Conservation (phyloP, 2,797 vertebrate genomes). For the Galago senegalensis region DNA sequence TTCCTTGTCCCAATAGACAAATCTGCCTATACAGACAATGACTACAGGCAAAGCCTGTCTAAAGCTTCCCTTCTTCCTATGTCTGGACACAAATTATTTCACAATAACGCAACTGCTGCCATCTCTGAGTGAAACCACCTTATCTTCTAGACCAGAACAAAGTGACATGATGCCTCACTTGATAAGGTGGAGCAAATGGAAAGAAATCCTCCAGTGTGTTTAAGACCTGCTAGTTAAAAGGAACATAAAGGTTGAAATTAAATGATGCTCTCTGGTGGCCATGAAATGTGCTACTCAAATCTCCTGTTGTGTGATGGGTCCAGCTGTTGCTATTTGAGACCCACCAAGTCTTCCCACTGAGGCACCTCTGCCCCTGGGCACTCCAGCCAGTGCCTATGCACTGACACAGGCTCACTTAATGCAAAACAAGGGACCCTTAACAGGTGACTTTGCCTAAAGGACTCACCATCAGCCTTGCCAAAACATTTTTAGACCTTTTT, state of each 20-base stretch:
- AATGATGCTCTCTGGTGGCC: background rate
- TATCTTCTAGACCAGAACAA: background rate
- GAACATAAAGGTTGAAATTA: background rate
- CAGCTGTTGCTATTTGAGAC: background rate
- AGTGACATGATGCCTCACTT: background rate
- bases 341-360: background rate
- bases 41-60: background rate
- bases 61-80: background rate
- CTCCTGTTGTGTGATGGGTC: background rate
- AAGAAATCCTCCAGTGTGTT: background rate
- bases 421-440: background rate
- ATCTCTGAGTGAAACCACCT: background rate
- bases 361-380: background rate
- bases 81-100: background rate
- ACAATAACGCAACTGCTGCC: background rate
- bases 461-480: background rate
- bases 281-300: background rate
- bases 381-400: too few relatives aligned
- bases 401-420: background rate
- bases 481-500: background rate
- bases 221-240: background rate
- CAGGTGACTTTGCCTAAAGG: background rate
- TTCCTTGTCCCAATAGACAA: background rate
- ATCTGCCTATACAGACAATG: background rate
- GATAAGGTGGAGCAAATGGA: background rate